phyloP scores from a whole-genome alignment of 2,888 invertebrate genomes.

The Nudaria mundana region DNA sequence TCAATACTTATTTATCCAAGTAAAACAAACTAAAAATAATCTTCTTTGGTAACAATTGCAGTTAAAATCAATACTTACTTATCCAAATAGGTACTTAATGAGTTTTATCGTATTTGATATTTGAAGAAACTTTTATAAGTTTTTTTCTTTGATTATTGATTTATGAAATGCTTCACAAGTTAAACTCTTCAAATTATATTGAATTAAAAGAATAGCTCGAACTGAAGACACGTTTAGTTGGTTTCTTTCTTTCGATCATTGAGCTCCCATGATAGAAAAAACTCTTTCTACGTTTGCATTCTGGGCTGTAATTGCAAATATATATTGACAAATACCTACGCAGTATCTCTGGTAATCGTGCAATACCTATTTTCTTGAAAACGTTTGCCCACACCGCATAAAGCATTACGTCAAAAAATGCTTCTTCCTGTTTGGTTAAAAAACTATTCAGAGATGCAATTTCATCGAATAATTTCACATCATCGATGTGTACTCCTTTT shows the following conservation, averaged over 20 bases:
- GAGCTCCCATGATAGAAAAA: slow-evolving; percentile 20
- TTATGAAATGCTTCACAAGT: slow-evolving; percentile 18
- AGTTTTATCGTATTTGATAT: no score
- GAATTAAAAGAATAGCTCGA: slow-evolving; percentile 17
- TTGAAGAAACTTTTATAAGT: slow-evolving; percentile 10
- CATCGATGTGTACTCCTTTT: slow-evolving; percentile 13
- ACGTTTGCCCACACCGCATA: slow-evolving; percentile 19
- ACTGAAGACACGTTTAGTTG: slow-evolving; percentile 15
- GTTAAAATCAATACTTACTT: no score
- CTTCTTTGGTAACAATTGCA: no score
- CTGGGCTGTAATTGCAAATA: slow-evolving; percentile 26
- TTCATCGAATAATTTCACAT: slow-evolving; percentile 17
- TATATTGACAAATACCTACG: slow-evolving; percentile 15
- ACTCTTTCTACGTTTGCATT: slow-evolving; percentile 28
- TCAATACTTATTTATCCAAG: no score
- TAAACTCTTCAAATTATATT: slow-evolving; percentile 18
- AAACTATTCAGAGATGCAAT: slow-evolving; percentile 21
- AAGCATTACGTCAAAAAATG: slow-evolving; percentile 17
- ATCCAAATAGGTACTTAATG: no score
- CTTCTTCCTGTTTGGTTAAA: slow-evolving; percentile 20
- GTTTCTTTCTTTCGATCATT: slow-evolving; percentile 14
- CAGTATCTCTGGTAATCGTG: slow-evolving; percentile 20
- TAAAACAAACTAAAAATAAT: no score
- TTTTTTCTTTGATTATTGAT: slow-evolving; percentile 20
- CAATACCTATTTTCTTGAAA: slow-evolving; percentile 23